phyloP scores from a whole-genome alignment of 2,888 invertebrate genomes.

The Nomada goodeniana region DNA sequence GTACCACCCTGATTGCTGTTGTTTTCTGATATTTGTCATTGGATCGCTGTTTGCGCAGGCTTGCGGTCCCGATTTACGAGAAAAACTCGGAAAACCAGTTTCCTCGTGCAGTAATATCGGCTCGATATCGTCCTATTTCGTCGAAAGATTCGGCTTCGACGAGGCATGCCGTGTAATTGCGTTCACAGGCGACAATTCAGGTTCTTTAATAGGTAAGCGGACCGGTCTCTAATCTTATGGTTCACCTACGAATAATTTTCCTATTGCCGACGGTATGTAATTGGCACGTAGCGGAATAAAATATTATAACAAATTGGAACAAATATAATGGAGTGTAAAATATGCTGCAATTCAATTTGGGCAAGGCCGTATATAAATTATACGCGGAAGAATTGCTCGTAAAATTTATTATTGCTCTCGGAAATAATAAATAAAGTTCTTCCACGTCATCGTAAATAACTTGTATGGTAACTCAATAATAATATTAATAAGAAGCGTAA shows the following conservation, averaged over 20 bases:
- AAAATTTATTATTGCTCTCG: not conserved
- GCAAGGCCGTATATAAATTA: not conserved
- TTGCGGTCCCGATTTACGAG: slow-evolving; percentile 90
- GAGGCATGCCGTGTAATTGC: slow-evolving; percentile 92
- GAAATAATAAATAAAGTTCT: not conserved
- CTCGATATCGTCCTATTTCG: slow-evolving; percentile 91
- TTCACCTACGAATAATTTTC: slow-evolving; percentile 8
- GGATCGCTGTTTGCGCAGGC: slow-evolving; percentile 85
- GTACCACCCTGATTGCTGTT: not conserved
- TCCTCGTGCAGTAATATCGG: slow-evolving; percentile 90
- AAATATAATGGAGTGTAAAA: slow-evolving; percentile 15
- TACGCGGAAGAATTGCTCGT: not conserved
- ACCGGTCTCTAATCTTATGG: not conserved
- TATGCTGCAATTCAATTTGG: slow-evolving; percentile 9
- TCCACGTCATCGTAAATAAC: not conserved
- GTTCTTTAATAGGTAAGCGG: slow-evolving; percentile 90
- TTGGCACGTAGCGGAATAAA: not conserved
- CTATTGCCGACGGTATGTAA: not conserved
- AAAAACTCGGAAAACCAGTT: slow-evolving; percentile 91
- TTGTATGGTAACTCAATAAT: not conserved
- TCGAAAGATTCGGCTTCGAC: slow-evolving; percentile 94
- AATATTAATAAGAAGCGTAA: not conserved
- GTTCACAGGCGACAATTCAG: slow-evolving; percentile 98
- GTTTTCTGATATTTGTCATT: slow-evolving; percentile 3
- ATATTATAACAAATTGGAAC: slow-evolving; percentile 13